Base-by-base conservation (phyloP, 2,113 vertebrate genomes). In the Trachemys scripta region DNA sequence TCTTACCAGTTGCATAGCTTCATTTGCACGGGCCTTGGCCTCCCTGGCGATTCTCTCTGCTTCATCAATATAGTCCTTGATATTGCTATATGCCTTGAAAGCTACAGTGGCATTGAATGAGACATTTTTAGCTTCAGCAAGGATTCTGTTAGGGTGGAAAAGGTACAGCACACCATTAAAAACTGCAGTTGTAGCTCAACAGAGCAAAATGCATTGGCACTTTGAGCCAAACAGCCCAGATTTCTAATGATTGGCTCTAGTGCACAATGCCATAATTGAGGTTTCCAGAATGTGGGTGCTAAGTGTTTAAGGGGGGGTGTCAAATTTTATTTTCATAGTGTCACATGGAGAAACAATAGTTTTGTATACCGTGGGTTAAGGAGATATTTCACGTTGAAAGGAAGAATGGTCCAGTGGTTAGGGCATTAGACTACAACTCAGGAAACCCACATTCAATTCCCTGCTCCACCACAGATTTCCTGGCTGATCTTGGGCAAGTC, bases 51-150 rank as follows among this genome's bases (percentile, higher is more conserved):
- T 97, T 95, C 97, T 99, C 97, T 99, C 99, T 38, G 99, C 99
- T 93, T 99, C 98, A 1, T 99, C 99, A 16, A 98, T 98, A 82
- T 98, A 97, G 76, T 99, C 98, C 96, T 99, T 99, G 98, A 99
- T 99, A 95, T 99, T 99, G 94, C 98, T 99, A 79, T 99, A 99
- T 94, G 99, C 99, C 65, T 99, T 99, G 98, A 99, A 99, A 85
- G 99, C 99, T 82, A 98, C 99, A 2, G 99, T 99, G 91, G 99
- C 99, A 92, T 99, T 99, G 97, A 99, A 99, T 95, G 99, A 99
- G 83, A 99, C 98, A 88, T 99, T 99, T 98, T 99, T 99, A 45
- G 99, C 99, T 87, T 99, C 99, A 13, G 98, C 98, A 80, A 99
- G 99, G 97, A 99, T 99, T 93, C 99, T 99, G 98, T 93, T 96